Evolutionary conservation across 2,888 invertebrate species (phyloP).

Genomic region (Tigriopus californicus): DNA sequence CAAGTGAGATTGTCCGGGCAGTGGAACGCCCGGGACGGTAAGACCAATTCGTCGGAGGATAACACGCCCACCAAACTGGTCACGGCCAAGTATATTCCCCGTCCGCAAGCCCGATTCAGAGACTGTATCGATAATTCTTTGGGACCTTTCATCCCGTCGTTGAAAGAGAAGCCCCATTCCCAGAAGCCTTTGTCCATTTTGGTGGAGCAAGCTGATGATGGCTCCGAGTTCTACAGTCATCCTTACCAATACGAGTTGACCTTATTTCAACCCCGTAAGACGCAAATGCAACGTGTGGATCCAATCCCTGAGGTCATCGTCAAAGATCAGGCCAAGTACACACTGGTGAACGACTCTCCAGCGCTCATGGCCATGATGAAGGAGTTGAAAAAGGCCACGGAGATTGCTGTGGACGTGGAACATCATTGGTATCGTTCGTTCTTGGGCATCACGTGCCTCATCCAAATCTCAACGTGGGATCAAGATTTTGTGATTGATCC

Average conservation of each 20-base stretch:
- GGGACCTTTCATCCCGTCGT: conserved; percentile 57
- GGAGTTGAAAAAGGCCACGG: conserved; percentile 43
- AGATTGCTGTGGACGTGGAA: conserved; percentile 69
- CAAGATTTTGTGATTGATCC: conserved; percentile 79
- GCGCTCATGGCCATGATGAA: conserved; percentile 43
- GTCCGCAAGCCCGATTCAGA: conserved; percentile 71
- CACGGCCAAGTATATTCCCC: conserved; percentile 19
- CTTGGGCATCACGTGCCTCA: conserved; percentile 81
- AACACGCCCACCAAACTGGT: conserved; percentile 24
- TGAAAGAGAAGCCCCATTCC: conserved; percentile 71
- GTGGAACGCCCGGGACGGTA: conserved; percentile 14
- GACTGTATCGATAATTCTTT: conserved; percentile 48
- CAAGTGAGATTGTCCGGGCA: neutral
- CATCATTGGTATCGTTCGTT: conserved; percentile 71
- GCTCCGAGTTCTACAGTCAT: conserved; percentile 43
- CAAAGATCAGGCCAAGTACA: conserved; percentile 35
- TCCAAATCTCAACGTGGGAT: conserved; percentile 70
- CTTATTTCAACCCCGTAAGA: conserved; percentile 38
- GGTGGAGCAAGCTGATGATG: conserved; percentile 44
- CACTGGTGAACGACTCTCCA: conserved; percentile 42
- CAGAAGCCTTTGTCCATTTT: conserved; percentile 55
- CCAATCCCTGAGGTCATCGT: conserved; percentile 30
- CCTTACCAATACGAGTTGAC: conserved; percentile 73
- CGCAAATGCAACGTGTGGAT: conserved; percentile 32
- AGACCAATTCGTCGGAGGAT: conserved; percentile 20